A percentile compares a stretch with the other conserved stretches of the same genome.
Conservation (phyloP, 2,888 invertebrate species). For the Seladonia tumulorum region DNA sequence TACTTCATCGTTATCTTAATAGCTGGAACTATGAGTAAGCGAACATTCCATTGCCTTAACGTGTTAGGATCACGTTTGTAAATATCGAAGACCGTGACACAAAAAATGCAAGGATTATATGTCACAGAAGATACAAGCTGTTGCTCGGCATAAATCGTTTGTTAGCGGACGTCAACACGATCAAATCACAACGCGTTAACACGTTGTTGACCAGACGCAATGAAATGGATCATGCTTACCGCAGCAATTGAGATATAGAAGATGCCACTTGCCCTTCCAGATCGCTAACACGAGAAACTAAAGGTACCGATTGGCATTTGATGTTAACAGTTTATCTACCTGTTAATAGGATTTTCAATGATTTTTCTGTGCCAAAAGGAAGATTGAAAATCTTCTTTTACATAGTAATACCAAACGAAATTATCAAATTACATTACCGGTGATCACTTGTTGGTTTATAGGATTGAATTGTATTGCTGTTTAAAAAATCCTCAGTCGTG, state of each 20-base stretch:
- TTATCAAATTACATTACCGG: neutral
- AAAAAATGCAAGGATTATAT: too few species aligned
- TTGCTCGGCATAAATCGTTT: neutral
- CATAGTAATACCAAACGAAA: neutral
- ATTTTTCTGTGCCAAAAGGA: neutral
- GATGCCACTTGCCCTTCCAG: neutral
- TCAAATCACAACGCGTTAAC: neutral
- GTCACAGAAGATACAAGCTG: too few species aligned
- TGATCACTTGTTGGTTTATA: too few species aligned
- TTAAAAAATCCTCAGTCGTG: too few species aligned
- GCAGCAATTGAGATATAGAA: neutral
- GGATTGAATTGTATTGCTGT: too few species aligned
- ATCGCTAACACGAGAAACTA: neutral
- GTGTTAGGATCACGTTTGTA: neutral
- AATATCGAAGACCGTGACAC: neutral
- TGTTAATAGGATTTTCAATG: neutral
- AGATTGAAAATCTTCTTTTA: neutral
- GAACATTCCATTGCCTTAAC: neutral
- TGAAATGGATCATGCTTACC: constrained; percentile 10
- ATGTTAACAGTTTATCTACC: neutral
- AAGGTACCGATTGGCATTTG: neutral
- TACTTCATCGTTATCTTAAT: too few species aligned
- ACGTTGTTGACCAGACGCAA: neutral
- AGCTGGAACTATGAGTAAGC: too few species aligned
- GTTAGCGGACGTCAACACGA: neutral